Base-by-base conservation (phyloP, 2,113 vertebrate species). In the Notarius quadriscutis region DNA sequence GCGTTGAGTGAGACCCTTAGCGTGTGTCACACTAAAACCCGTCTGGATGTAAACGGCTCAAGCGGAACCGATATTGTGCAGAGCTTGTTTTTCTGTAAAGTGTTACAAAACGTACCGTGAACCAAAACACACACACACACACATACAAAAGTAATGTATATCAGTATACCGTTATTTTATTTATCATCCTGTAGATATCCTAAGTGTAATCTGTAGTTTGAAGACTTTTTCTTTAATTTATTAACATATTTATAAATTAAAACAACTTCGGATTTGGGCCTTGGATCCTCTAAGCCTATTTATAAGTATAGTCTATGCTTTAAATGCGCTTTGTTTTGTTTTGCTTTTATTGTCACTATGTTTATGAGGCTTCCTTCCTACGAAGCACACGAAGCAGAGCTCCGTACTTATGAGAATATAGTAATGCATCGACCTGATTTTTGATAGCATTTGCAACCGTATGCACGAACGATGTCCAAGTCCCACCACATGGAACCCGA, bases 1-100 rank as follows among this genome's bases (percentile, higher is more conserved):
- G 94, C 5, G 48, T 12, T 11, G 20, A 41, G 34, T 41, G 34
- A 41, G 34, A 41, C 34, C 34, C 34, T 50, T 12, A n/a, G 41
- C 4, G 7, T 22, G 72, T 53, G 75, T 78, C 25, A 79, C 77
- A 79, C 51, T 57, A 27, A 79, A 72, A 79, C n/a, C 25, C 14
- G 0, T 57, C 77, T 7, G 77, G 53, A 53, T 55, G 77, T 30
- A n/a, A 79, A 30, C 51, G 2, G 7, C 77, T 57, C n/a, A 20
- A 78, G 12, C 25, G 50, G 50, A 78, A 78, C 75, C 2, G 50
- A 51, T 27, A 78, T 27, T 78, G 25, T 53, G 25, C 75, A 78
- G 75, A 78, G 50, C 75, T 15, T 15, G 1, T 27, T 22, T 6
- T 50, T 25, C 41, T 20, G 2, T 15, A 22, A 50, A 50, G 1